Percentiles rank a stretch among this genome's conserved stretches.
Conservation (phyloP, 2,113 vertebrate genomes). For the Romanogobio albipinnatus region DNA sequence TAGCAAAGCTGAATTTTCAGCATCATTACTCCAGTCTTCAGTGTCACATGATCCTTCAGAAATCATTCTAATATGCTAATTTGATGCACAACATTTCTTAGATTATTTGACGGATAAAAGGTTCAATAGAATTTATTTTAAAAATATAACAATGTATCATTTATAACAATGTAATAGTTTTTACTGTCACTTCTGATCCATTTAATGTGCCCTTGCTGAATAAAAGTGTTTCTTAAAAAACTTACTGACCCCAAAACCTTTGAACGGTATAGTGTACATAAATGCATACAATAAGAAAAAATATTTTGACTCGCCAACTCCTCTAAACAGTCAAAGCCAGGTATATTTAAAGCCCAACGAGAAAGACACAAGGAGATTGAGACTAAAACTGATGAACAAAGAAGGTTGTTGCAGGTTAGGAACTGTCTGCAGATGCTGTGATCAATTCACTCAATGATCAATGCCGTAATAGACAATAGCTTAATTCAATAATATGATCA, state of each 20-base stretch:
- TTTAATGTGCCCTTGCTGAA: neutral
- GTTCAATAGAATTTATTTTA: too few species aligned
- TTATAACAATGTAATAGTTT: neutral
- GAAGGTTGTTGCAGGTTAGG: conserved; percentile 34
- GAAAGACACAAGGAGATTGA: conserved; percentile 47
- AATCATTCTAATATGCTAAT: neutral
- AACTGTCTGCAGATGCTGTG: neutral
- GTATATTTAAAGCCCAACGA: conserved; percentile 60
- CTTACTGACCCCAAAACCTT: neutral
- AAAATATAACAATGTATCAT: neutral
- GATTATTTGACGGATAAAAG: too few species aligned
- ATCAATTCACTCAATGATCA: conserved; percentile 16
- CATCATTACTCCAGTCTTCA: neutral
- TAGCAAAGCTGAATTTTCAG: neutral
- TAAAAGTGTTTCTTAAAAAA: neutral
- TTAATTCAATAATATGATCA: neutral
- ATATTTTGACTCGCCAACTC: neutral
- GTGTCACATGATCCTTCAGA: neutral
- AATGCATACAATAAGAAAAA: neutral
- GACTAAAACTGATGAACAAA: conserved; percentile 66
- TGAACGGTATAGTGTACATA: neutral
- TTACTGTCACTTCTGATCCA: neutral
- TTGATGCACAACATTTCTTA: neutral
- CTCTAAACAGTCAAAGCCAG: conserved; percentile 29
- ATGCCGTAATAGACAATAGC: neutral